phyloP scores from a whole-genome alignment of 1,140 invertebrate genomes.

The Drosophila bocki region DNA sequence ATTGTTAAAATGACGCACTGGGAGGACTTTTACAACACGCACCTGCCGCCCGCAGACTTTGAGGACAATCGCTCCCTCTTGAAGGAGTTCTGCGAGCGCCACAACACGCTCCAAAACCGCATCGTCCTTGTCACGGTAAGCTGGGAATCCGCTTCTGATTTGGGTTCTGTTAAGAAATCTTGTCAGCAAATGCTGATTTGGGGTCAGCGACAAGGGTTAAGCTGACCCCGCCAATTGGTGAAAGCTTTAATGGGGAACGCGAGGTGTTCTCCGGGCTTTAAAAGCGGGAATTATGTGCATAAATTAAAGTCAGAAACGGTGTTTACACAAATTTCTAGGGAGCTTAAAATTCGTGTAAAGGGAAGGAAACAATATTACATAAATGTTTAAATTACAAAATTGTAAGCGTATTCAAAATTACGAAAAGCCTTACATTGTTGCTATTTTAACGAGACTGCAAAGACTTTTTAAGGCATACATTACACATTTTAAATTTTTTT shows the following conservation, averaged over 20 bases:
- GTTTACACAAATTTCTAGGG: background rate
- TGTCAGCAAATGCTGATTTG: background rate
- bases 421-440: background rate
- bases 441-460: background rate
- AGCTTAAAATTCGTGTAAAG: background rate
- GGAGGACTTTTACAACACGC: slow-evolving; percentile 92
- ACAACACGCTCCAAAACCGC: slow-evolving; percentile 88
- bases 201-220: slow-evolving; percentile 3
- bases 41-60: slow-evolving; percentile 90
- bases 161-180: slow-evolving; percentile 5
- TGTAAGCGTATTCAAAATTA: background rate
- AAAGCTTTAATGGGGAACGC: slow-evolving; percentile 13
- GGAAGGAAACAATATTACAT: background rate
- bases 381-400: background rate
- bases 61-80: slow-evolving; percentile 89
- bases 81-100: slow-evolving; percentile 89
- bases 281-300: slow-evolving; percentile 12
- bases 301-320: background rate
- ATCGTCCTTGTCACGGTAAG: slow-evolving; percentile 93
- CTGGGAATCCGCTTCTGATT: background rate
- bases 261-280: background rate
- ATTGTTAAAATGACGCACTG: slow-evolving; percentile 85
- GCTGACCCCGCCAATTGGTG: slow-evolving; percentile 3
- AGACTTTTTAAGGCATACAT: too few relatives aligned
- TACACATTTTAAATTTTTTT: too few relatives aligned